Evolutionary conservation across 2,797 vertebrate species (phyloP), one percentile per base, ranked within the genome.

Genomic region (Morus bassanus): DNA sequence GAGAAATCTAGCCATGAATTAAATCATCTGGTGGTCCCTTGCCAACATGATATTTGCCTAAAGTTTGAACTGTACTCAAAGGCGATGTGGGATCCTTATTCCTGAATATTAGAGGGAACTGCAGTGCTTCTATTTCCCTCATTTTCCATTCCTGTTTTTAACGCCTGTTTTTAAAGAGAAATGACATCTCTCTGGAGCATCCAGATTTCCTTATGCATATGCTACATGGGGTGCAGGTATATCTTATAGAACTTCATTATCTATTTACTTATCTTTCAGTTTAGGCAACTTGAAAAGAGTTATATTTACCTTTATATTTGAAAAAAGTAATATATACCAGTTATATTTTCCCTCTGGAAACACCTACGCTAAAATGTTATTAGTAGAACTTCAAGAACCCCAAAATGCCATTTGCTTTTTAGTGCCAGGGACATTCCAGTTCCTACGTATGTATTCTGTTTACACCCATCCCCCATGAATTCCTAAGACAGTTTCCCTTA

Each of bases 391-490:
- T 60, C 17, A 54, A 78, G 87, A 75, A 6, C 0, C 3, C 10
- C 24, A 16, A 73, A 94, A 73, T 51, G 8, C 19, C 59, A 25
- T 89, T 70, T 79, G 67, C n/a, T 78, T 81, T 83, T 91, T 64
- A 86, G 73, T 70, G 48, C 70, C 76, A 91, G 89, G 78, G 89
- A 88, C 91, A 77, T 89, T 91, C 82, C 6, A 0, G 57, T 88
- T 88, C 91, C 78, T 79, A 70, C 22, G 7, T 73, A 63, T 2
- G 4, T 74, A 54, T 85, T 94, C 81, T 88, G 75, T 95, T 88
- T 88, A 73, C 63, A 54, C 77, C 95, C 96, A 96, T 91, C 93
- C 95, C 94, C 95, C 97, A 91, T 31, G 59, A 94, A 93, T 96
- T 96, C 94, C 64, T 92, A 91, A 94, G 85, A 74, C 81, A 74